These are phyloP conservation scores for Andricus curvator DNA, from an alignment of 2,888 invertebrate species.

Conservation along the genomic window DNA sequence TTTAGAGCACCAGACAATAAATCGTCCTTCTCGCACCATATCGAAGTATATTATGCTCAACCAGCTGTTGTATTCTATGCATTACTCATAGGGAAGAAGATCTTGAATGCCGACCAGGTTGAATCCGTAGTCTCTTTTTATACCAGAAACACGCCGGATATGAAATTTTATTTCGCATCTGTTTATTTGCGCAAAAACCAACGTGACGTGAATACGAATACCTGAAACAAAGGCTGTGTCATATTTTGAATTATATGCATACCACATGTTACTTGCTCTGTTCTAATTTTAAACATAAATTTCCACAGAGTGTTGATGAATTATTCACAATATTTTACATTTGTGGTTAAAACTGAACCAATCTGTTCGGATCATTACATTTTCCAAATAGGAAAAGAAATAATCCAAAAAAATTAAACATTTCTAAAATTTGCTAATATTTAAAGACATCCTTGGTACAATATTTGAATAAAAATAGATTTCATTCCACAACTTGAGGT, in stretches of 20 bases:
- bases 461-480: no score
- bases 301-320: no score
- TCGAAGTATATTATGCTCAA: slow-evolving; percentile 16
- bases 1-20: slow-evolving; percentile 7
- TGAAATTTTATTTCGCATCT: slow-evolving; percentile 21
- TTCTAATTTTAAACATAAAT: neutral
- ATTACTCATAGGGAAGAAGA: slow-evolving; percentile 19
- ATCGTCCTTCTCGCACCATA: neutral
- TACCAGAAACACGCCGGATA: slow-evolving; percentile 11
- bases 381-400: no score
- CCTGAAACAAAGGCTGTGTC: neutral
- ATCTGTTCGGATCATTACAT: no score
- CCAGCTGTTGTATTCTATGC: slow-evolving; percentile 25
- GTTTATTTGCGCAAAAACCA: slow-evolving; percentile 8
- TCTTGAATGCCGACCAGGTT: slow-evolving; percentile 7
- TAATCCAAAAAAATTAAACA: no score
- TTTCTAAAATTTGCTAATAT: no score
- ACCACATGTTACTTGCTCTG: neutral
- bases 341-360: no score
- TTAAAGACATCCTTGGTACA: no score
- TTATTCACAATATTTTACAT: no score
- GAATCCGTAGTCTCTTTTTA: slow-evolving; percentile 6
- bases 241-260: neutral
- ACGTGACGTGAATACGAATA: neutral
- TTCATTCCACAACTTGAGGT: no score